Evolutionary conservation across 2,113 vertebrate genomes (phyloP), one percentile per base, ranked within the genome.

Genomic region (Dendrocopos noguchii): DNA sequence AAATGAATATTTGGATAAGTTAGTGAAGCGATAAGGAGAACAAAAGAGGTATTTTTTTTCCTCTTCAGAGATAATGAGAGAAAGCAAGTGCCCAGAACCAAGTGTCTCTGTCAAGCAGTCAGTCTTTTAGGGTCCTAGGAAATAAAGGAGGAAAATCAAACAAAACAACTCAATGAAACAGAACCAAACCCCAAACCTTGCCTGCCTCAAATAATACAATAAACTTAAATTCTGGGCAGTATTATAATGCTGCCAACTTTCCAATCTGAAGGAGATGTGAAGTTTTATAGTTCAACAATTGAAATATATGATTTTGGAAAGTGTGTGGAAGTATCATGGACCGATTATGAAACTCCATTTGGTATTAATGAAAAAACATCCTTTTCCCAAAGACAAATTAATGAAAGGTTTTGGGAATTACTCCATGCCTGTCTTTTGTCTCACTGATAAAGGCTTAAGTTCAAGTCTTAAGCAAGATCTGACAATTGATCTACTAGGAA

Each of bases 1-100:
- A 97, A 97, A 96, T 95, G 87, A 95, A 25, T 95, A 80, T 96
- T 96, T 97, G 76, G 67, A 93, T 97, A 94, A 97, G 79, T 96
- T 95, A 97, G 84, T 94, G 94, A 92, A 96, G 72, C 6, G 64
- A 91, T 89, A 91, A 95, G 64, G 61, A 72, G 72, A 91, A 85
- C 78, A 95, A 86, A 95, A 96, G 85, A 93, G 76, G 39, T 77
- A 39, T n/a, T 82, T 67, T 94, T 44, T 90, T 92, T 76, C 39
- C 77, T 87, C 90, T 70, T 74, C 78, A 94, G 92, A 93, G 71
- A 96, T 96, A 94, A 97, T 87, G 92, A 95, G 86, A 80, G 72
- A 94, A 97, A 70, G 44, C 81, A 94, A 96, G 50, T 90, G 56
- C 86, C 94, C 76, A 86, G 93, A 97, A 97, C 80, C 56, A 95